A percentile compares a stretch with the other conserved stretches of the same genome.
phyloP scores from a whole-genome alignment of 2,797 vertebrate species.

The Lepilemur septentrionalis region DNA sequence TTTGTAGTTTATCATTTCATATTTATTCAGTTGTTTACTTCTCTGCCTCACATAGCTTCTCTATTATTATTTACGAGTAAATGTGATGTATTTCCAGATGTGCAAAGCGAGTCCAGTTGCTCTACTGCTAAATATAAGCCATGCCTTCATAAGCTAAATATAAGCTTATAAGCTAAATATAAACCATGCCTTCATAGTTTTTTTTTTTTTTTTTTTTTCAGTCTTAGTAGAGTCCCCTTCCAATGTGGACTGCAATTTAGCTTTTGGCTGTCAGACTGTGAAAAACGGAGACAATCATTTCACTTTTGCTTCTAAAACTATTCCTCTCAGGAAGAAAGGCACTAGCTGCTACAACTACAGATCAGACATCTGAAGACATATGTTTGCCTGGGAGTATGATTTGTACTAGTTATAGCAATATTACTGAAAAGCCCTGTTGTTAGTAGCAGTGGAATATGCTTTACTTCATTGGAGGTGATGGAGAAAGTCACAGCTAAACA shows the following conservation, averaged over 20 bases:
- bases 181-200: fast-evolving
- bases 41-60: background rate
- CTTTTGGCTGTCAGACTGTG: background rate
- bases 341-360: background rate
- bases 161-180: background rate
- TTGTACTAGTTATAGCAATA: background rate
- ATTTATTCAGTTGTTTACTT: background rate
- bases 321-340: background rate
- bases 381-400: background rate
- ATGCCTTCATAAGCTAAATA: fast-evolving
- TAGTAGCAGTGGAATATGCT: background rate
- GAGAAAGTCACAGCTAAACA: background rate
- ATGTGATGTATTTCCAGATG: background rate
- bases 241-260: background rate
- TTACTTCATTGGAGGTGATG: background rate
- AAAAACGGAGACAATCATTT: constrained; percentile 24
- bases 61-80: background rate
- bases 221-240: background rate
- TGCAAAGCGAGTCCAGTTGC: background rate
- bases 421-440: background rate
- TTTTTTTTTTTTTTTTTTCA: background rate
- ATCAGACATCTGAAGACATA: background rate
- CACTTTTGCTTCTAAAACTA: constrained; percentile 14
- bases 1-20: background rate
- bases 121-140: background rate